Conservation (phyloP, 2,888 invertebrate species). For the Aelia acuminata region DNA sequence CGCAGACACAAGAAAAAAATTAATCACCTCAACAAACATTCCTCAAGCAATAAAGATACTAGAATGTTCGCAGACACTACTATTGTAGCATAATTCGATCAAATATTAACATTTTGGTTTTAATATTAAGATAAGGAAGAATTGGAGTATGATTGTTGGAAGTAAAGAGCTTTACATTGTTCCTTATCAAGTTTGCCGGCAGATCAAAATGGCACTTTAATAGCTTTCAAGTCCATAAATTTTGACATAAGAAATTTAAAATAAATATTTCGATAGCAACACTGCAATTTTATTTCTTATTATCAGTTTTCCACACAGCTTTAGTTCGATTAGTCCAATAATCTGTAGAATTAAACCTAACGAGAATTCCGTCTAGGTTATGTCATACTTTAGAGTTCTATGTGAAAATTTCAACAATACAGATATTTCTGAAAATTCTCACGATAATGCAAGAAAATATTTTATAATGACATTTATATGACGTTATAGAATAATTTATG, state of each 20-base stretch:
- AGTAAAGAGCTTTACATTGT: not conserved
- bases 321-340: not conserved
- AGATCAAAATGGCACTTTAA: not conserved
- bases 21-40: not conserved
- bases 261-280: not conserved
- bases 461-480: too few relatives aligned
- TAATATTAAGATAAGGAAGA: not conserved
- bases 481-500: too few relatives aligned
- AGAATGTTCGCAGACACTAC: not conserved
- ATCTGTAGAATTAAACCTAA: not conserved
- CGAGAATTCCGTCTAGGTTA: not conserved
- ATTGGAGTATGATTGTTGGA: not conserved
- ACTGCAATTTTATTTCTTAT: not conserved
- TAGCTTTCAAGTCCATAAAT: not conserved
- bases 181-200: not conserved
- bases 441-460: not conserved
- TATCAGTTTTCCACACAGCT: not conserved
- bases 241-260: not conserved
- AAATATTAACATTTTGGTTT: not conserved
- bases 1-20: too few relatives aligned
- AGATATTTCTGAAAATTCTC: not conserved
- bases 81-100: not conserved
- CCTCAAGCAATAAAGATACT: not conserved
- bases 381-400: not conserved
- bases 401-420: not conserved